Evolutionary conservation across 2,113 vertebrate genomes (phyloP).

Genomic region (Madoqua kirkii): DNA sequence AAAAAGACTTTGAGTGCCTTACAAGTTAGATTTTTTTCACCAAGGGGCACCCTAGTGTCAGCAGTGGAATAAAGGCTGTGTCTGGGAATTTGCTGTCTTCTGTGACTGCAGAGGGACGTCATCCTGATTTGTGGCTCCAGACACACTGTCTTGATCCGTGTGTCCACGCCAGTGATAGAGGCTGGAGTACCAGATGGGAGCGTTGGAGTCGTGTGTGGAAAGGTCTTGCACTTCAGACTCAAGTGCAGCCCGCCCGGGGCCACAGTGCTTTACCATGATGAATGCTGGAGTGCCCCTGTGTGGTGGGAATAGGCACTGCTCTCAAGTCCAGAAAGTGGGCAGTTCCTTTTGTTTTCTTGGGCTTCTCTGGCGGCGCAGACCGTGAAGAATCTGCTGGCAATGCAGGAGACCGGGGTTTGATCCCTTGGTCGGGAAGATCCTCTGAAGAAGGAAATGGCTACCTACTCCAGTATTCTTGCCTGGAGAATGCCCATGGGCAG

Average conservation of each 20-base stretch:
- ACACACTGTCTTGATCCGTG: neutral
- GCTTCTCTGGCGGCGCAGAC: neutral
- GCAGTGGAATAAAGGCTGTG: neutral
- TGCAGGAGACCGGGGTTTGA: neutral
- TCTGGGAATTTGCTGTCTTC: neutral
- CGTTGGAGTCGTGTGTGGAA: neutral
- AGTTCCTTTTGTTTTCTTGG: neutral
- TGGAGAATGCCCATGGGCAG: neutral
- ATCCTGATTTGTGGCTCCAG: neutral
- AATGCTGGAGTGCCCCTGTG: neutral
- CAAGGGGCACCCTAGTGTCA: neutral
- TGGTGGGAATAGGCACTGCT: neutral
- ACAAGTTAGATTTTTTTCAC: neutral
- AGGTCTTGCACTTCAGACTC: neutral
- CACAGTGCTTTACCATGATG: no score
- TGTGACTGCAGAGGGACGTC: neutral
- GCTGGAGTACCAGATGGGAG: neutral
- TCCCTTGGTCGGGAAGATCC: neutral
- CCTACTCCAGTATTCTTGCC: neutral
- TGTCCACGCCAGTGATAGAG: fast-evolving
- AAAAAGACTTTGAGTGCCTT: neutral
- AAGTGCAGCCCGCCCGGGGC: fast-evolving
- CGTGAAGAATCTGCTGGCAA: neutral
- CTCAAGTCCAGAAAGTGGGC: neutral
- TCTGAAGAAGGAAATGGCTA: neutral